Evolutionary conservation across 2,113 vertebrate genomes (phyloP).

Genomic region (Sinocyclocheilus rhinocerous): DNA sequence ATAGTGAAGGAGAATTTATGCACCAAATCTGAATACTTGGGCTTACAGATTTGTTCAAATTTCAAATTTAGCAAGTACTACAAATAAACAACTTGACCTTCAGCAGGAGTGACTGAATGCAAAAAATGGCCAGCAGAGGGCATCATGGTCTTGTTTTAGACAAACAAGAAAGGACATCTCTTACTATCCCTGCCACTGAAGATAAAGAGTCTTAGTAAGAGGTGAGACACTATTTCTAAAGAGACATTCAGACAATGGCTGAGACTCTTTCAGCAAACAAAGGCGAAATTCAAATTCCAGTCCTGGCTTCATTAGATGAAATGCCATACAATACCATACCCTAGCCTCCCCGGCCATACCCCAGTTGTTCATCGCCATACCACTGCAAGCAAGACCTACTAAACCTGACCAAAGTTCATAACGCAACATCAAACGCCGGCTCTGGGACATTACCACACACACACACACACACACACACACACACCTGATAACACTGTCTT

Average conservation of each 20-base stretch:
- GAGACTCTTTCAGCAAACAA: neutral
- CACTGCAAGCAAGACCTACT: neutral
- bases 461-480: neutral
- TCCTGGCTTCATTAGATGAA: no score
- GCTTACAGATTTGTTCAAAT: neutral
- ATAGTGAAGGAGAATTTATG: neutral
- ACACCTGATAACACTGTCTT: neutral
- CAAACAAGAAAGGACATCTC: neutral
- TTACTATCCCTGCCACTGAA: neutral
- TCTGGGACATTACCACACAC: neutral
- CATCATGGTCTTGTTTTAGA: constrained; percentile 12
- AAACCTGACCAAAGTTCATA: neutral
- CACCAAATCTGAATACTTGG: neutral
- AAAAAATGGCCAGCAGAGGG: constrained; percentile 3
- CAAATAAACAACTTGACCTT: neutral
- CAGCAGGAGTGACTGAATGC: neutral
- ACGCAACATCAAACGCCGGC: neutral
- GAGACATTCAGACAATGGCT: neutral
- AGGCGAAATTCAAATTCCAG: no score
- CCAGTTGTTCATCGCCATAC: no score
- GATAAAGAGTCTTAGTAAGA: neutral
- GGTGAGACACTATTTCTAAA: neutral
- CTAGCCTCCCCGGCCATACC: no score
- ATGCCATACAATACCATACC: no score
- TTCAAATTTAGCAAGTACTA: neutral